Evolutionary conservation across 2,888 invertebrate species (phyloP).

Genomic region (Tetrapedia diversipes): DNA sequence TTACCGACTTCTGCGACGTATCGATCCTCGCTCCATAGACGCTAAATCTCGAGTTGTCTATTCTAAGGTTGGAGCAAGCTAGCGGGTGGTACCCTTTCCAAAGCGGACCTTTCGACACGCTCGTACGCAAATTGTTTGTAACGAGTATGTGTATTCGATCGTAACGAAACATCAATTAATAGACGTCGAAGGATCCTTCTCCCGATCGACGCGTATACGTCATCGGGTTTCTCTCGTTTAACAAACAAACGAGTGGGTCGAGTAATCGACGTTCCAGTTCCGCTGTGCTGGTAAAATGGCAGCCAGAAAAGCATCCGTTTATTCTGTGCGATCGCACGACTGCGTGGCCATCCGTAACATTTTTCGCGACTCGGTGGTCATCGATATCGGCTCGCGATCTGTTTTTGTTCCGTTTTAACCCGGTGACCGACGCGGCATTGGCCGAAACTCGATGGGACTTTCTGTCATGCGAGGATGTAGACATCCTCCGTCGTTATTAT

Average conservation of each 20-base stretch:
- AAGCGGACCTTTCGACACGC: conserved; percentile 17
- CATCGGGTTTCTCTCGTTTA: neutral
- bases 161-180: neutral
- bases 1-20: conserved; percentile 56
- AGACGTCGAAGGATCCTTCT: neutral
- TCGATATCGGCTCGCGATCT: conserved; percentile 7
- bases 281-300: neutral
- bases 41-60: conserved; percentile 56
- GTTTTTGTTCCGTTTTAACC: conserved; percentile 2
- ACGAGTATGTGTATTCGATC: neutral
- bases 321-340: neutral
- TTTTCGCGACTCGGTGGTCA: neutral
- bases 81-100: conserved; percentile 7
- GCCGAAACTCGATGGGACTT: conserved; percentile 33
- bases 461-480: conserved; percentile 25
- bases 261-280: neutral
- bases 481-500: conserved; percentile 54
- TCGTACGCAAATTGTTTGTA: conserved; percentile 23
- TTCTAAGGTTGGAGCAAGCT: conserved; percentile 34
- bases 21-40: conserved; percentile 44
- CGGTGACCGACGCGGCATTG: too few relatives aligned
- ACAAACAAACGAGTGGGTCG: neutral
- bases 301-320: neutral
- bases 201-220: neutral
- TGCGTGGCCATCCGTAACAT: neutral